Evolutionary conservation across 2,888 invertebrate species (phyloP).

Genomic region (Arenicola marina): DNA sequence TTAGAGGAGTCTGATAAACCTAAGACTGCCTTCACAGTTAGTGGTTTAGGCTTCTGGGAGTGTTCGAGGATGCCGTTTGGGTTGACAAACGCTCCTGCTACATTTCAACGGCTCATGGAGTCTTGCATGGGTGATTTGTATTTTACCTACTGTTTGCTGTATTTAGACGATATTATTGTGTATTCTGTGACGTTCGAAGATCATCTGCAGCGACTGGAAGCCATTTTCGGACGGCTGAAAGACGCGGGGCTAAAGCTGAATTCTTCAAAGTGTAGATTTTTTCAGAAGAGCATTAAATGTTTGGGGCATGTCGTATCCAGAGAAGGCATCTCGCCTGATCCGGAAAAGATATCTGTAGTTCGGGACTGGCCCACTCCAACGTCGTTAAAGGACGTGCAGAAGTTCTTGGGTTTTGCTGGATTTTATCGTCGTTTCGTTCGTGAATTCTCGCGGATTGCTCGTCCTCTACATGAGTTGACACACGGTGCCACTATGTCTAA

Average conservation of each 20-base stretch:
- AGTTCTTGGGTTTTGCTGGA: neutral
- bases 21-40: neutral
- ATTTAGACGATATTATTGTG: neutral
- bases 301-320: too few species aligned
- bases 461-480: neutral
- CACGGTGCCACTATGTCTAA: neutral
- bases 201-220: too few species aligned
- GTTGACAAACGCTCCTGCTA: neutral
- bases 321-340: too few species aligned
- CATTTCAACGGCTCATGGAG: conserved; percentile 1
- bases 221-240: too few species aligned
- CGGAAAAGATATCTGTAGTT: neutral
- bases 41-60: neutral
- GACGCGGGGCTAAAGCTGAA: too few species aligned
- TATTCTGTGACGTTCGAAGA: too few species aligned
- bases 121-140: neutral
- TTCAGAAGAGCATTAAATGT: too few species aligned
- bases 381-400: neutral
- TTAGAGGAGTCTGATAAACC: neutral
- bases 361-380: neutral
- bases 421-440: neutral
- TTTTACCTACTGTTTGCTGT: neutral
- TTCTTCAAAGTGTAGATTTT: too few species aligned
- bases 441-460: neutral
- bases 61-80: neutral